Conservation (phyloP, 2,113 vertebrate species). For the Sakesphorus luctuosus region DNA sequence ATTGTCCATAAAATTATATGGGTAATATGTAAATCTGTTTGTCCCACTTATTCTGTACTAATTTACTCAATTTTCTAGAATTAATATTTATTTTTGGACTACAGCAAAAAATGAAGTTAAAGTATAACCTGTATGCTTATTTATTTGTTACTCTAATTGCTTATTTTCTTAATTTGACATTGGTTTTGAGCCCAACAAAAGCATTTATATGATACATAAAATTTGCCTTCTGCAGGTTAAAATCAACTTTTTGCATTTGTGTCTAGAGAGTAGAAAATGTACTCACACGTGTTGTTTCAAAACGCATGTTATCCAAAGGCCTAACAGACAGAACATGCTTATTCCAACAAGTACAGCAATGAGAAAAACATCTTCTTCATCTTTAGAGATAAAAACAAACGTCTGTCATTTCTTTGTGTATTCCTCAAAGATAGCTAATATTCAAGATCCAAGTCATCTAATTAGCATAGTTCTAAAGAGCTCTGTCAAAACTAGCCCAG, state of each 20-base stretch:
- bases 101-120: neutral
- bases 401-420: neutral
- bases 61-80: neutral
- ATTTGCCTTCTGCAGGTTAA: neutral
- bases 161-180: neutral
- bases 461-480: neutral
- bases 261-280: neutral
- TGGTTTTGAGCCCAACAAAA: neutral
- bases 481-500: neutral
- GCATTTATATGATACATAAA: neutral
- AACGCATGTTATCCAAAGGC: constrained; percentile 44
- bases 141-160: neutral
- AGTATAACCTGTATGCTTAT: neutral
- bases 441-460: neutral
- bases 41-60: neutral
- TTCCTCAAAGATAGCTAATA: neutral
- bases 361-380: constrained; percentile 57
- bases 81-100: neutral
- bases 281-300: constrained; percentile 68
- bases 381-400: constrained; percentile 13
- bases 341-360: constrained; percentile 45
- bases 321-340: constrained; percentile 58
- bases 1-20: neutral
- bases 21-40: neutral
- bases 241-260: neutral